These are phyloP conservation scores for Prunella himalayana DNA, from an alignment of 2,113 vertebrate genomes.

Conservation along the genomic window DNA sequence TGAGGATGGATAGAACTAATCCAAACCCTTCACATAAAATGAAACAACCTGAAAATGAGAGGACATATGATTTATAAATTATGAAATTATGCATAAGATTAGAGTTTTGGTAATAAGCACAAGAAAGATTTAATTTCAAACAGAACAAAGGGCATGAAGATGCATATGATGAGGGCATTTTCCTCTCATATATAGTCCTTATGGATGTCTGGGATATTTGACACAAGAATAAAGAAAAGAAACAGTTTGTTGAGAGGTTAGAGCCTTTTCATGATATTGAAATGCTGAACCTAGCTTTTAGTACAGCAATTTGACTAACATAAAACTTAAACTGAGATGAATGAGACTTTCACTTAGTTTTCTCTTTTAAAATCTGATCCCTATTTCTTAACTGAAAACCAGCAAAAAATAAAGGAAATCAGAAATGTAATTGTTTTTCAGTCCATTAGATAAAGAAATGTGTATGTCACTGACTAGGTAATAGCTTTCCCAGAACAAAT, in stretches of 20 bases:
- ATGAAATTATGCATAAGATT: neutral
- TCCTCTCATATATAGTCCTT: neutral
- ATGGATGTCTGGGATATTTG: neutral
- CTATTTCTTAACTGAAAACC: neutral
- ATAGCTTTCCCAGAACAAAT: neutral
- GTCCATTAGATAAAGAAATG: neutral
- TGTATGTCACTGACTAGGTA: neutral
- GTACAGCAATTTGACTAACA: neutral
- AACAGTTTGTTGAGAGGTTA: neutral
- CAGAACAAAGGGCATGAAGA: no score
- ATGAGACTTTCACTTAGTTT: neutral
- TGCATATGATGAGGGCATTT: neutral
- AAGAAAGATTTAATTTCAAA: neutral
- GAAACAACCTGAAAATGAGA: constrained; percentile 11
- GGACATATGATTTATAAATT: neutral
- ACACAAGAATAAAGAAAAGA: neutral
- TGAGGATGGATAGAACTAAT: neutral
- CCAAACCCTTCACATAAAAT: neutral
- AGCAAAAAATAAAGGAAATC: neutral
- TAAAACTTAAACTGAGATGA: neutral
- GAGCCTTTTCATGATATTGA: neutral
- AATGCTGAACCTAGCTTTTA: neutral
- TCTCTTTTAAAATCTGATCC: neutral
- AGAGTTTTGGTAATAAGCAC: neutral
- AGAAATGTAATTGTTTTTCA: neutral